Conservation (phyloP, 2,797 vertebrate genomes). For the Parauchenoglanis punctatus region DNA sequence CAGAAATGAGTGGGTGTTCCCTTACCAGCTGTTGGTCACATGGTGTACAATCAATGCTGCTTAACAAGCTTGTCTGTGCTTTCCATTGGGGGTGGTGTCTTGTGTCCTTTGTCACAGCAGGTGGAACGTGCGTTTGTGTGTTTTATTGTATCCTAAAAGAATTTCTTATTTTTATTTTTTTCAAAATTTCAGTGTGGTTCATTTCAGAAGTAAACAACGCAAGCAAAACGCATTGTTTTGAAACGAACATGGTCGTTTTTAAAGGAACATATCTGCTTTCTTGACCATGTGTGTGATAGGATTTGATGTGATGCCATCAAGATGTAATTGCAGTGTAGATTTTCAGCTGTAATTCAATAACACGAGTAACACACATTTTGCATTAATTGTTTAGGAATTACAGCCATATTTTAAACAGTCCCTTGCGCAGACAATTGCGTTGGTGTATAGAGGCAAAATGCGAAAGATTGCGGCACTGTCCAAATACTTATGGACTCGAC, state of each 20-base stretch:
- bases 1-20: conserved; percentile 29
- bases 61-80: background rate
- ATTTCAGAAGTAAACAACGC: background rate
- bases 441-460: no score
- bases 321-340: no score
- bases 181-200: background rate
- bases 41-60: background rate
- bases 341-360: no score
- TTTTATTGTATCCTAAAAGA: background rate
- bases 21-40: background rate
- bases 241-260: background rate
- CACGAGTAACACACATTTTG: no score
- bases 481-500: no score
- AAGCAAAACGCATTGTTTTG: background rate
- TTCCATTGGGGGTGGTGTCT: background rate
- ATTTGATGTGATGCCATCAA: no score
- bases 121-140: no score
- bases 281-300: background rate
- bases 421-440: no score
- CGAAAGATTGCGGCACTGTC: no score
- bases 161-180: background rate
- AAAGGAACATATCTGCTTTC: background rate
- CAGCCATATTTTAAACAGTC: no score
- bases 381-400: no score
- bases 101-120: background rate